Evolutionary conservation across 2,888 invertebrate genomes (phyloP), one percentile per base, ranked within the genome.

Genomic region (Rhaphigaster nebulosa): DNA sequence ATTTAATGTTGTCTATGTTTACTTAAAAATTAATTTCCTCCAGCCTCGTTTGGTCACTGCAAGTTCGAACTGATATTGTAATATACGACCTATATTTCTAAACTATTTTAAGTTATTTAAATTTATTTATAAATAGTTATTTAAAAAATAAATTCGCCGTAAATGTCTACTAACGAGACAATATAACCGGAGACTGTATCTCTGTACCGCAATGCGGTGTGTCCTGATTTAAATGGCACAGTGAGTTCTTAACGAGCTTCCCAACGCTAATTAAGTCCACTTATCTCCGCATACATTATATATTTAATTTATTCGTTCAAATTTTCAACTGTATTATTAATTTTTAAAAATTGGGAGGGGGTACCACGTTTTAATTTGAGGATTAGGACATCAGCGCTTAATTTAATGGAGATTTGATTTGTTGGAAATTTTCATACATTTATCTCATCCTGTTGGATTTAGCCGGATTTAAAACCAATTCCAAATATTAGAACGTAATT

Each of bases 181-280:
- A 65, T 29, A 29, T 29, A 65, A 29, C 15, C 29, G 29, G 18
- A 3, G 34, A 38, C 38, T 76, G 8, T 38, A 8, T 38, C 20
- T 23, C 34, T 20, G 20, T 38, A 38, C 70, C 70, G 70, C 70
- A 76, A 20, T 76, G 70, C 70, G 38, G 70, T 38, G 1, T 20
- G 70, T 38, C 38, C 70, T 76, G 70, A 76, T 76, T 76, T 76
- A 76, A 76, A 76, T 76, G 70, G 23, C 70, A 76, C 34, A 38
- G 8, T 23, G 1, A 34, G 38, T 1, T 26, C 38, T 23, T 76
- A 76, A 76, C 70, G 70, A 76, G 38, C 70, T 38, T 38, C 38
- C 70, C 20, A 6, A 20, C 18, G 38, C 38, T 76, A 34, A 76
- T 76, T 76, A 76, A 76, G 70, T 76, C 70, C 34, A 38, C 70